Evolutionary conservation across 2,113 vertebrate species (phyloP).

Genomic region (Hippoglossus stenolepis): DNA sequence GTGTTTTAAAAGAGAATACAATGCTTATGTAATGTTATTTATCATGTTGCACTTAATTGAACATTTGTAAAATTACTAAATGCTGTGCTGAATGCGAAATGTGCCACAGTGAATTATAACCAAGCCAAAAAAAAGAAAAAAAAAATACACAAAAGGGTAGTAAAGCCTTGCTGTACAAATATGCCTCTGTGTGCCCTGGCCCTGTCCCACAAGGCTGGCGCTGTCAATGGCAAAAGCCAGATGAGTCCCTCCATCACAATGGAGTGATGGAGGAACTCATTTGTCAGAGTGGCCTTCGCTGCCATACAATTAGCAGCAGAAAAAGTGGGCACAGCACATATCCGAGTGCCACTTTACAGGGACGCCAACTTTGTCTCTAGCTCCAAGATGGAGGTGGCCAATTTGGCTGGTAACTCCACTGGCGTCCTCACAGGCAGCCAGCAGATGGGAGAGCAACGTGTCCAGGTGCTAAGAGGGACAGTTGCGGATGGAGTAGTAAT

Average conservation of each 20-base stretch:
- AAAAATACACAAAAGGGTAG: neutral
- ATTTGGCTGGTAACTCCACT: constrained; percentile 41
- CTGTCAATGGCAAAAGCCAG: constrained; percentile 20
- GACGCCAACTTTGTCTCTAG: constrained; percentile 50
- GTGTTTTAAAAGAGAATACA: constrained; percentile 7
- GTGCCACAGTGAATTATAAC: constrained; percentile 5
- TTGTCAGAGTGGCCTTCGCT: constrained; percentile 37
- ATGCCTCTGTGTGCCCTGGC: neutral
- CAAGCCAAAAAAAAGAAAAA: neutral
- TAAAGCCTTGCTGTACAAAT: neutral
- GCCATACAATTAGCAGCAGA: constrained; percentile 51
- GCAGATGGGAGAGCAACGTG: constrained; percentile 48
- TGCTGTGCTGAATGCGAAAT: neutral
- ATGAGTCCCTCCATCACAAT: constrained; percentile 26
- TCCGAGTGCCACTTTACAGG: constrained; percentile 52
- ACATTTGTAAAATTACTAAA: constrained; percentile 25
- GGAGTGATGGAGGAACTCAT: constrained; percentile 31
- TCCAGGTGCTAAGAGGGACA: constrained; percentile 51
- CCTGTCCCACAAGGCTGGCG: constrained; percentile 16
- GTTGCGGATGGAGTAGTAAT: constrained; percentile 47
- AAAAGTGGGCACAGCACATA: constrained; percentile 44
- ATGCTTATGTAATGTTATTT: constrained; percentile 32
- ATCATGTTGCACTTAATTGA: constrained; percentile 8
- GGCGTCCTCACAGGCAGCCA: constrained; percentile 47
- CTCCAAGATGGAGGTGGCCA: constrained; percentile 53